Evolutionary conservation across 2,797 vertebrate species (phyloP).

Genomic region (Apogon talboti): DNA sequence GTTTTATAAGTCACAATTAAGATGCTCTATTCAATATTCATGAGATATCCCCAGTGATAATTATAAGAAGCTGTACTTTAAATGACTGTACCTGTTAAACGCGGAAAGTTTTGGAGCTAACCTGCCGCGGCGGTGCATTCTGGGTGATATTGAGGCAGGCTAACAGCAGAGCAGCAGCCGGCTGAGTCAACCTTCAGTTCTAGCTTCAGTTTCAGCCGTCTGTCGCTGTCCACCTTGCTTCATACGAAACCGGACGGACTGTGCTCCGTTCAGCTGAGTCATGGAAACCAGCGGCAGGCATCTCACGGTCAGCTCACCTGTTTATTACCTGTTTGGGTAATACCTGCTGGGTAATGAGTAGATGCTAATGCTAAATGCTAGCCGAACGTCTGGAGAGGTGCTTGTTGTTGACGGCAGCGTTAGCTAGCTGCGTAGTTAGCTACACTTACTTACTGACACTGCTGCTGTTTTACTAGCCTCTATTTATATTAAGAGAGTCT

Average conservation of each 20-base stretch:
- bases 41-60: neutral
- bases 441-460: neutral
- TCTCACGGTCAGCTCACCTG: constrained; percentile 63
- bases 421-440: constrained; percentile 70
- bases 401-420: constrained; percentile 40
- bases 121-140: constrained; percentile 73
- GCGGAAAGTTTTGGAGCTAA: constrained; percentile 30
- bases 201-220: constrained; percentile 22
- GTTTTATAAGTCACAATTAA: neutral
- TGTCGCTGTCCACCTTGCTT: neutral
- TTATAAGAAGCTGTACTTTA: too few relatives aligned
- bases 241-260: constrained; percentile 17
- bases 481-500: rapidly evolving
- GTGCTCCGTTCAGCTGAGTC: constrained; percentile 26
- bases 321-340: constrained; percentile 1
- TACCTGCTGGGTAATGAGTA: constrained; percentile 44
- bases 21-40: neutral
- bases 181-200: constrained; percentile 59
- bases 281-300: constrained; percentile 60
- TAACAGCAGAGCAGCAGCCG: constrained; percentile 47
- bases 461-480: neutral
- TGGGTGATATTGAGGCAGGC: constrained; percentile 68
- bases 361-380: constrained; percentile 25
- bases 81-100: constrained; percentile 46
- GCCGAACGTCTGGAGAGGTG: too few relatives aligned